Conservation (phyloP, 1,140 invertebrate genomes). For the Philotrypesis tridentata region DNA sequence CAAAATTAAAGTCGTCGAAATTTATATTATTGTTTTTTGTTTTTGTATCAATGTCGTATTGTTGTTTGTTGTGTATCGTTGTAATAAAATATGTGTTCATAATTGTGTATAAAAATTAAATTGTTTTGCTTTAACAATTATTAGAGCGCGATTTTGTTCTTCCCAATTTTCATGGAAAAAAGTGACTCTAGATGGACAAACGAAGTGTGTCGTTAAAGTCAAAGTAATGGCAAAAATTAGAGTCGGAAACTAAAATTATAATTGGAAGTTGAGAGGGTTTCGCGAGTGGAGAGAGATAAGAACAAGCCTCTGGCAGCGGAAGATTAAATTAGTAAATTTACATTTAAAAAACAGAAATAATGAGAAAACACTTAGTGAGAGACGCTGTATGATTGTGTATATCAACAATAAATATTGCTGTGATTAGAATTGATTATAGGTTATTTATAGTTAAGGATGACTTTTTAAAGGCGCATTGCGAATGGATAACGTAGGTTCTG, state of each 20-base stretch:
- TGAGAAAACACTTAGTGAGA: constrained; percentile 67
- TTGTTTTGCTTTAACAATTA: constrained; percentile 20
- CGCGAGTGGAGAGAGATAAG: constrained; percentile 33
- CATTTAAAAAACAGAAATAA: constrained; percentile 46
- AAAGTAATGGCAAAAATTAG: neutral
- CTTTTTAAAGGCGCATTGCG: constrained; percentile 64
- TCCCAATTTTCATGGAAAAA: neutral
- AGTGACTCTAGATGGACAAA: constrained; percentile 7
- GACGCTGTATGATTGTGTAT: constrained; percentile 73
- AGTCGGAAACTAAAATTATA: neutral
- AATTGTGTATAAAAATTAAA: constrained; percentile 47
- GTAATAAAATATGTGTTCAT: constrained; percentile 40
- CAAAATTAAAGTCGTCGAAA: constrained; percentile 38
- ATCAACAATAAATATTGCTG: constrained; percentile 75
- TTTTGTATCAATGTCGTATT: constrained; percentile 23
- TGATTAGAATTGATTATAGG: constrained; percentile 74
- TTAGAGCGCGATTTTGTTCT: constrained; percentile 15
- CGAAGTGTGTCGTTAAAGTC: neutral
- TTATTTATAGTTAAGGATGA: constrained; percentile 71
- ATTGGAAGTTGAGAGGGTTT: constrained; percentile 39
- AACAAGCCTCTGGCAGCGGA: constrained; percentile 55
- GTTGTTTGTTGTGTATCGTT: constrained; percentile 46
- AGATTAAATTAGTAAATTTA: constrained; percentile 45
- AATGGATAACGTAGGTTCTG: constrained; percentile 25
- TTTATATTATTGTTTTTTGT: constrained; percentile 31